Evolutionary conservation across 1,140 invertebrate genomes (phyloP).

Genomic region (Brachionus rubens): DNA sequence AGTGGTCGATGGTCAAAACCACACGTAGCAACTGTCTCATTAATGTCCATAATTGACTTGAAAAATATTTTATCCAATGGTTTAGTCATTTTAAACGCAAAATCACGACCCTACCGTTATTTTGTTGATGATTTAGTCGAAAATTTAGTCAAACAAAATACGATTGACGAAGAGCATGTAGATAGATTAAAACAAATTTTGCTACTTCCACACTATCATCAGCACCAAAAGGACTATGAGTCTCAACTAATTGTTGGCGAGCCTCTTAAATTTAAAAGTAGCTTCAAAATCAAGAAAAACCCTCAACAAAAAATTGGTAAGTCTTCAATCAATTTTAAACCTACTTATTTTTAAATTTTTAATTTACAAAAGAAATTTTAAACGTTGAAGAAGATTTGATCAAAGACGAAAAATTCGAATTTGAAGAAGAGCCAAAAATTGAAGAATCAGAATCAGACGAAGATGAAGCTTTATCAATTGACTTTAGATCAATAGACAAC

Average conservation of each 20-base stretch:
- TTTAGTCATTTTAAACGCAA: constrained; percentile 55
- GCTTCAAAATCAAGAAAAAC: neutral
- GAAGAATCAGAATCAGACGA: neutral
- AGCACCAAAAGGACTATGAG: constrained; percentile 22
- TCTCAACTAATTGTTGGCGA: neutral
- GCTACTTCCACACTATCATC: constrained; percentile 18
- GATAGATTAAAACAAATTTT: neutral
- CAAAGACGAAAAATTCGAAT: constrained; percentile 5
- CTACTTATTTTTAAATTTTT: neutral
- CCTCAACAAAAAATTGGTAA: constrained; percentile 73
- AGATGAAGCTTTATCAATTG: constrained; percentile 16
- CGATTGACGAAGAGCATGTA: constrained; percentile 70
- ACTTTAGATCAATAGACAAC: neutral
- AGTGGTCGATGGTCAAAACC: constrained; percentile 61
- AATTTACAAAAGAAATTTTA: neutral
- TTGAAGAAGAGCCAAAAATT: neutral
- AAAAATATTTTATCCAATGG: constrained; percentile 55
- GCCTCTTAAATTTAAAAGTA: neutral
- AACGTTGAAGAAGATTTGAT: neutral
- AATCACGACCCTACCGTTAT: constrained; percentile 67
- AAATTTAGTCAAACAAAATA: constrained; percentile 78
- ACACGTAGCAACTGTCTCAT: constrained; percentile 59
- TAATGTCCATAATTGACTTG: constrained; percentile 59
- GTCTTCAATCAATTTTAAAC: constrained; percentile 56
- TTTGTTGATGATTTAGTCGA: constrained; percentile 86